Conservation (phyloP, 2,888 invertebrate genomes). For the Cosmorhoe ocellata region DNA sequence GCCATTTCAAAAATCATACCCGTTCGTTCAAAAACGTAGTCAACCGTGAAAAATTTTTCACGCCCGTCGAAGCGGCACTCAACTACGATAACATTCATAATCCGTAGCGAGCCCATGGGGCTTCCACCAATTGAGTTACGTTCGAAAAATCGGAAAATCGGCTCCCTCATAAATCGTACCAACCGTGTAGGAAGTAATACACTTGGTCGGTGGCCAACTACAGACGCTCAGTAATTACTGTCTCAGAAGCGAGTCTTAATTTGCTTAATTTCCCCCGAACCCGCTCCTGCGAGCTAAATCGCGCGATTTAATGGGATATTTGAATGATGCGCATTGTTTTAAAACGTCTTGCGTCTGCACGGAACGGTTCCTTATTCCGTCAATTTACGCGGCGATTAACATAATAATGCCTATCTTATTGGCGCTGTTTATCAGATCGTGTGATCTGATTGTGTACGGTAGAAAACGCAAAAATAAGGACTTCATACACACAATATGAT, state of each 20-base stretch:
- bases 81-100: constrained; percentile 62
- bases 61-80: constrained; percentile 44
- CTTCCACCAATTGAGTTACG: constrained; percentile 57
- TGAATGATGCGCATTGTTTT: constrained; percentile 76
- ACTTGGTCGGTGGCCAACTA: constrained; percentile 73
- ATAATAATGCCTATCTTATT: constrained; percentile 32
- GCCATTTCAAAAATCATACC: constrained; percentile 22
- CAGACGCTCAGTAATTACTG: constrained; percentile 73
- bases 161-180: constrained; percentile 53
- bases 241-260: constrained; percentile 76
- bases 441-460: constrained; percentile 25
- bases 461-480: constrained; percentile 24
- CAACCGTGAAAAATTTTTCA: constrained; percentile 38
- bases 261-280: constrained; percentile 76
- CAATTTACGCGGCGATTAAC: constrained; percentile 34
- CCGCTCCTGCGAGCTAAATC: constrained; percentile 68
- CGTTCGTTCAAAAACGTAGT: constrained; percentile 20
- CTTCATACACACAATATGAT: background rate
- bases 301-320: constrained; percentile 74
- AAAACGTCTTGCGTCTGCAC: constrained; percentile 63
- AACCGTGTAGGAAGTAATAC: constrained; percentile 39
- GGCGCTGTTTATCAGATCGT: constrained; percentile 27
- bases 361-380: constrained; percentile 50
- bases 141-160: constrained; percentile 59
- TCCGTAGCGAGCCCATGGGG: constrained; percentile 55